Evolutionary conservation across 2,797 vertebrate genomes (phyloP), one percentile per base, ranked within the genome.

Genomic region (Cirrhinus molitorella): DNA sequence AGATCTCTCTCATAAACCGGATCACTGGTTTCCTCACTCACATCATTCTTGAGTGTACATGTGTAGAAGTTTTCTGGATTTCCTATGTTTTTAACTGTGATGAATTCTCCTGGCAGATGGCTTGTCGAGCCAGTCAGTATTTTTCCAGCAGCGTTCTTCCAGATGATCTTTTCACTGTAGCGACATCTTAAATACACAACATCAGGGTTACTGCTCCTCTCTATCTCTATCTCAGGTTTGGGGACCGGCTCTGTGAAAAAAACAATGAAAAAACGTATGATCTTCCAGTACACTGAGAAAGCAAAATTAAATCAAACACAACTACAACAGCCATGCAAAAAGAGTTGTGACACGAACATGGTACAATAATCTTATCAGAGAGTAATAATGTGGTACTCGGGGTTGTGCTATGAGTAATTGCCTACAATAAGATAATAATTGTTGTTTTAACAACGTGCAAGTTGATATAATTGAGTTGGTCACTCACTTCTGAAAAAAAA

Each of bases 201-300:
- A 37, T 53, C 1, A 23, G 19, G 0, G 1, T 53, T 23, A 3
- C 0, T 0, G 13, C 12, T 5, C 1, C 0, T 0, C 47, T 68
- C 49, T 25, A 0, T 2, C 70, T 0, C 0, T 28, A 68, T 25
- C 0, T 0, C 0, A 43, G 79, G 65, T 70, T n/a, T 51, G 3
- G 49, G 5, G 5, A 68, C 34, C 12, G 0, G 31, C 3, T 43
- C 66, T 80, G 79, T 43, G 8, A 70, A 34, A 17, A 4, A 75
- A 57, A 75, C 51, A n/a, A 66, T 43, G 12, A 75, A 53, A 40
- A 74, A 74, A 21, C 5, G 5, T 68, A 51, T 53, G 51, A 9
- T 21, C 17, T 21, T 53, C 7, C 49, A 17, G 19, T n/a, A n/a
- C n/a, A n/a, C 49, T 51, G 49, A 19, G 49, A n/a, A n/a, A n/a